Evolutionary conservation across 2,797 vertebrate species (phyloP).

Genomic region (Tadarida brasiliensis): DNA sequence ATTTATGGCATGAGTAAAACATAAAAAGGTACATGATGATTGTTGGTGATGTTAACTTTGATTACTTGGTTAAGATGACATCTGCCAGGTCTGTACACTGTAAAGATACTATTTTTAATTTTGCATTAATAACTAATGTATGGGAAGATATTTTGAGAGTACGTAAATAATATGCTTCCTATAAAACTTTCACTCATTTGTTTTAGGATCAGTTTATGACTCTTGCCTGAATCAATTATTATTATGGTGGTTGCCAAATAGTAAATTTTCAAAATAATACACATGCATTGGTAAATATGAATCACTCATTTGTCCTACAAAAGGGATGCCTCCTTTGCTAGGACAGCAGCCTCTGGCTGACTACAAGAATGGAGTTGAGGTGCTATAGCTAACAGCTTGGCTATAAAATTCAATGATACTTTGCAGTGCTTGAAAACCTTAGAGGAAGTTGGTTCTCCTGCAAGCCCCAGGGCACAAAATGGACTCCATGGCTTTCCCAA

Average conservation of each 20-base stretch:
- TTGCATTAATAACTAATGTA: neutral
- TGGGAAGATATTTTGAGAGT: neutral
- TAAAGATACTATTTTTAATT: constrained; percentile 16
- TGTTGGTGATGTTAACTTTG: neutral
- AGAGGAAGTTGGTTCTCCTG: neutral
- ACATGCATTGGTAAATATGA: neutral
- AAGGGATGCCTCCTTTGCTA: neutral
- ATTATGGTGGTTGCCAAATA: neutral
- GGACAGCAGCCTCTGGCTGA: neutral
- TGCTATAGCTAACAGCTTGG: neutral
- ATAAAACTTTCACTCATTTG: neutral
- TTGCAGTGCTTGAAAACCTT: neutral
- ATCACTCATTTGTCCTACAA: neutral
- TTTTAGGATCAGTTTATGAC: constrained; percentile 32
- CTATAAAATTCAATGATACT: neutral
- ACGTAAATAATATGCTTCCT: neutral
- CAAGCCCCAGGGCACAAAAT: neutral
- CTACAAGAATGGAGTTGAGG: neutral
- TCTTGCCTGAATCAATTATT: constrained; percentile 21
- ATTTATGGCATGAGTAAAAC: constrained; percentile 3
- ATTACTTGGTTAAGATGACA: constrained; percentile 10
- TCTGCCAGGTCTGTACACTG: neutral
- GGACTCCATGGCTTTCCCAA: neutral
- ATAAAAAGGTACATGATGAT: neutral
- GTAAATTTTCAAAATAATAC: neutral